A percentile compares a stretch with the other conserved stretches of the same genome.
Evolutionary conservation across 2,888 invertebrate species (phyloP).

Genomic region (Tanypteryx hageni): DNA sequence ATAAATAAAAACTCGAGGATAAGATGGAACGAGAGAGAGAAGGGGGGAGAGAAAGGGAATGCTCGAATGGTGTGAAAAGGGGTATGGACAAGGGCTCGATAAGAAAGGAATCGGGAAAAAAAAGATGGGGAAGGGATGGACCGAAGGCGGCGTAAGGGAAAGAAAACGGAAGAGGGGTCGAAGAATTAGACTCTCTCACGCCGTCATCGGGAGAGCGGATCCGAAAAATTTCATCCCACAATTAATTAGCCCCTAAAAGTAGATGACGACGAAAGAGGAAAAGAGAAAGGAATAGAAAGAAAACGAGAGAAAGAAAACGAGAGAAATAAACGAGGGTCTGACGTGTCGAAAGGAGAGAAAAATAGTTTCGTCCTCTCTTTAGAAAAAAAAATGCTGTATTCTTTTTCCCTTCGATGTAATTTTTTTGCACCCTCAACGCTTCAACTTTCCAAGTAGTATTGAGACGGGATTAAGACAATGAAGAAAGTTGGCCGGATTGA

Average conservation of each 20-base stretch:
- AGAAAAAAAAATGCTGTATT: neutral
- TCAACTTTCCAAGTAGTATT: neutral
- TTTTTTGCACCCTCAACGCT: neutral
- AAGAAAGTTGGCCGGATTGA: conserved; percentile 19
- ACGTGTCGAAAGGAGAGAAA: neutral
- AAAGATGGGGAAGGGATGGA: neutral
- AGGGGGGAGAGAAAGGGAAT: neutral
- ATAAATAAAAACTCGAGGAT: neutral
- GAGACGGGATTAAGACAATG: neutral
- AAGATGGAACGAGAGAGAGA: no score
- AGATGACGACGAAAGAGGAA: neutral
- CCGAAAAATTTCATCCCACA: conserved; percentile 51
- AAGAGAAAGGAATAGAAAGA: neutral
- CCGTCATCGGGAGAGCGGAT: conserved; percentile 12
- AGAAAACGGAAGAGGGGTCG: neutral
- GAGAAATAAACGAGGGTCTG: no score
- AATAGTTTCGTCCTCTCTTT: neutral
- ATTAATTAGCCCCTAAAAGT: conserved; percentile 33
- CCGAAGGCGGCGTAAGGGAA: neutral
- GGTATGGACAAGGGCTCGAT: neutral
- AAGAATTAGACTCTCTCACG: neutral
- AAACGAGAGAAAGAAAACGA: no score
- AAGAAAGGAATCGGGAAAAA: no score
- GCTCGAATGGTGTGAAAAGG: neutral
- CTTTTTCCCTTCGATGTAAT: conserved; percentile 12